Conservation (phyloP, 2,113 vertebrate genomes). For the Gobio gobio region DNA sequence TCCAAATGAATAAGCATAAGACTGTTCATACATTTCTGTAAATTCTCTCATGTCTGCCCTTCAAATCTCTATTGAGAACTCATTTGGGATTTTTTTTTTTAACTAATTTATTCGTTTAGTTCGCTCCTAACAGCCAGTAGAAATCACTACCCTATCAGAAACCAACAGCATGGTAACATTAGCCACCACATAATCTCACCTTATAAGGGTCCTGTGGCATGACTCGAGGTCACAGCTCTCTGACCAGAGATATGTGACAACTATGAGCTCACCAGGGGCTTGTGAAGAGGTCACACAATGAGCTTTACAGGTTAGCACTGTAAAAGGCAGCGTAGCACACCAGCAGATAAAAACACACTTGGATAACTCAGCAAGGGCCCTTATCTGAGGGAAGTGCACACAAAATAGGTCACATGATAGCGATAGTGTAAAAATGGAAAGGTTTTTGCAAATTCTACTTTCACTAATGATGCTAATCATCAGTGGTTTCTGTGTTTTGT, state of each 20-base stretch:
- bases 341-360: conserved; percentile 51
- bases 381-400: conserved; percentile 53
- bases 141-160: background rate
- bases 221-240: background rate
- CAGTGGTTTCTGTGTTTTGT: background rate
- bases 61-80: background rate
- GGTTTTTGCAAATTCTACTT: conserved; percentile 8
- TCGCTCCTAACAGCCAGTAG: background rate
- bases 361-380: background rate
- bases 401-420: conserved; percentile 46
- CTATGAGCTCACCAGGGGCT: conserved; percentile 28
- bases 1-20: background rate
- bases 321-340: conserved; percentile 48
- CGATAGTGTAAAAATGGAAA: conserved; percentile 16
- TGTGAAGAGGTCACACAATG: conserved; percentile 45
- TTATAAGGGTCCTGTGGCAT: conserved; percentile 26
- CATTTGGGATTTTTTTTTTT: background rate
- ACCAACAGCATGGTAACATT: background rate
- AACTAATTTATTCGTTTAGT: background rate
- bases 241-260: background rate
- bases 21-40: background rate
- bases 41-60: background rate
- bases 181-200: background rate
- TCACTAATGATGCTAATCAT: background rate
- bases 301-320: conserved; percentile 42